Evolutionary conservation across 2,888 invertebrate species (phyloP), one percentile per base, ranked within the genome.

Genomic region (Lasioglossum marginatum): DNA sequence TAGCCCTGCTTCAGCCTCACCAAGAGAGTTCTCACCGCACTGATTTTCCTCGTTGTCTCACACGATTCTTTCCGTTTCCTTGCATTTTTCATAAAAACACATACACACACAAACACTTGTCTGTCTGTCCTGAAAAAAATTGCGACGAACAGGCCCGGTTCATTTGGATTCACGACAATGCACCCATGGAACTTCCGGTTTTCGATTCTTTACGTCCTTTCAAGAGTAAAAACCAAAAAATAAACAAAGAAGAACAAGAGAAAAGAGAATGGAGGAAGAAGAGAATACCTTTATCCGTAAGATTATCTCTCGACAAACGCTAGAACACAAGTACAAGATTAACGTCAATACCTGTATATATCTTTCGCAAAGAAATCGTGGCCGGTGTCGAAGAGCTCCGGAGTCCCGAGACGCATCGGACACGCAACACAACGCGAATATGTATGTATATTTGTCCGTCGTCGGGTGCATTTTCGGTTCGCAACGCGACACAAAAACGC

Each of bases 331-430:
- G 87, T 87, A 87, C 87, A 87, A 87, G 87, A 79, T 70, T 57
- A 81, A 83, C 87, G 87, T 87, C 87, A 87, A 87, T 87, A 87
- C 79, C 77, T 86, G 83, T 86, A 86, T 86, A 86, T 86, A 86
- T 81, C 63, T 60, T 57, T 79, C 52, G 73, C 70, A 70, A 40
- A 66, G 57, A 27, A 27, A 78, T 66, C 34, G 66, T 70, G 23
- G 40, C 34, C 34, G 31, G 57, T 23, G 66, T 79, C 77, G 75
- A 68, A 73, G 85, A 52, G 70, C 73, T 66, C n/a, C 70, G 79
- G 4, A 16, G 37, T 52, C 19, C 73, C 78, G 81, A 23, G 57
- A 66, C 63, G 14, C 68, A n/a, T 57, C 43, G 77, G 63, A 72
- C 60, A 66, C 27, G 52, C 48, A 68, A 5, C 16, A 6, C 4